Evolutionary conservation across 2,888 invertebrate genomes (phyloP).

Genomic region (Drosophila demipolita): DNA sequence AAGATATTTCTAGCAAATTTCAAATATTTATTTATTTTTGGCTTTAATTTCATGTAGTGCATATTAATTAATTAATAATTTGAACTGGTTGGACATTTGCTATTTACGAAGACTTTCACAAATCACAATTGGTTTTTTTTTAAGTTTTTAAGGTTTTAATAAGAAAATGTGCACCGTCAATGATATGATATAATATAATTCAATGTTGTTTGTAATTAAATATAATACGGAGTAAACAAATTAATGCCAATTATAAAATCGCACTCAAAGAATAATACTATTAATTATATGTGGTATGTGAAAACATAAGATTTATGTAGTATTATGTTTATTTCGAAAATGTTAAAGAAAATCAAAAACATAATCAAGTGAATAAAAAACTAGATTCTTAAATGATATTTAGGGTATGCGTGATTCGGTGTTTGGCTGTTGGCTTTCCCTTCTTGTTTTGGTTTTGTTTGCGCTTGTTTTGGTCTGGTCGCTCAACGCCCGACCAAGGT

Average conservation of each 20-base stretch:
- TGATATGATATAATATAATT: neutral
- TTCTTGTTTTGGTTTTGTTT: conserved; percentile 32
- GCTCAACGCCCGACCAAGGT: conserved; percentile 59
- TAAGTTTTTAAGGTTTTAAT: neutral
- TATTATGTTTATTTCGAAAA: neutral
- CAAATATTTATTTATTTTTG: neutral
- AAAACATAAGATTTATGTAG: too few relatives aligned
- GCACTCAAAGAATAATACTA: neutral
- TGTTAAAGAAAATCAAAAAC: neutral
- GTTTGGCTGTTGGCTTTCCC: conserved; percentile 6
- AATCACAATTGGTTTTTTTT: neutral
- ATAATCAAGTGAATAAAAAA: neutral
- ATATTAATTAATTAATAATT: neutral
- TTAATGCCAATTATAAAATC: neutral
- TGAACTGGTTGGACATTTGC: too few relatives aligned
- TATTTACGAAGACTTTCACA: neutral
- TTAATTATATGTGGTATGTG: neutral
- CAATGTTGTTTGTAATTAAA: neutral
- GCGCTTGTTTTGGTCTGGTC: conserved; percentile 47
- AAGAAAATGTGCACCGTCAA: neutral
- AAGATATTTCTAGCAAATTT: neutral
- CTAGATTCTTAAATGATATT: neutral
- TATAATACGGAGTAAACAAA: neutral
- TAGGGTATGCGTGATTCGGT: conserved; percentile 22
- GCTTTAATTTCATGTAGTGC: neutral